Evolutionary conservation across 2,797 vertebrate genomes (phyloP).

Genomic region (Helarctos malayanus): DNA sequence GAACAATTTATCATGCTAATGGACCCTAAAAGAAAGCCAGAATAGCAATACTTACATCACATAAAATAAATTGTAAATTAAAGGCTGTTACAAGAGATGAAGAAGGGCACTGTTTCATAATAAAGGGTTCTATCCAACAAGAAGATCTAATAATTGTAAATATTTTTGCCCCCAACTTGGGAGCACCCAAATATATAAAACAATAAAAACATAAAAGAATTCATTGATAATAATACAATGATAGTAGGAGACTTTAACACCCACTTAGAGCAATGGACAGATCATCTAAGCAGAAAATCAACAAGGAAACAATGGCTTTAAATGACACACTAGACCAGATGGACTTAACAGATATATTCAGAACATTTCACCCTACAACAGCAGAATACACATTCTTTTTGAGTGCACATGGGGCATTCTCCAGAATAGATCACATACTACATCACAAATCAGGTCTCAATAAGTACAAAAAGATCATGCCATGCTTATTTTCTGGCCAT

Average conservation of each 20-base stretch:
- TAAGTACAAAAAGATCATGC: not conserved
- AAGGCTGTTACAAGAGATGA: not conserved
- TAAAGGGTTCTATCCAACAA: not conserved
- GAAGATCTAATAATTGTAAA: not conserved
- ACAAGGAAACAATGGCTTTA: not conserved
- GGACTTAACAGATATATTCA: not conserved
- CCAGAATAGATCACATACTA: not conserved
- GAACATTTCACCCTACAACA: not conserved
- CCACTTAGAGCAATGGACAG: not conserved
- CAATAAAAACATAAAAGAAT: not conserved
- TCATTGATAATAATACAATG: not conserved
- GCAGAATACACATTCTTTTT: not conserved
- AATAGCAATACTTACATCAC: not conserved
- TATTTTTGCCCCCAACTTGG: not conserved
- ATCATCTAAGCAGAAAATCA: not conserved
- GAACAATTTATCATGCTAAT: not conserved
- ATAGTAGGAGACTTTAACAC: not conserved
- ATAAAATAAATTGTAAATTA: not conserved
- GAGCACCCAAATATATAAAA: not conserved
- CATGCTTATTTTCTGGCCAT: not conserved
- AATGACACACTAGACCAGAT: not conserved
- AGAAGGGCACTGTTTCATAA: not conserved
- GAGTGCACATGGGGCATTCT: not conserved
- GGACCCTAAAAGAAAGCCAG: not conserved
- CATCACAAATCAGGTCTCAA: not conserved